Conservation (phyloP, 2,888 invertebrate species). For the Drosophila lutescens region DNA sequence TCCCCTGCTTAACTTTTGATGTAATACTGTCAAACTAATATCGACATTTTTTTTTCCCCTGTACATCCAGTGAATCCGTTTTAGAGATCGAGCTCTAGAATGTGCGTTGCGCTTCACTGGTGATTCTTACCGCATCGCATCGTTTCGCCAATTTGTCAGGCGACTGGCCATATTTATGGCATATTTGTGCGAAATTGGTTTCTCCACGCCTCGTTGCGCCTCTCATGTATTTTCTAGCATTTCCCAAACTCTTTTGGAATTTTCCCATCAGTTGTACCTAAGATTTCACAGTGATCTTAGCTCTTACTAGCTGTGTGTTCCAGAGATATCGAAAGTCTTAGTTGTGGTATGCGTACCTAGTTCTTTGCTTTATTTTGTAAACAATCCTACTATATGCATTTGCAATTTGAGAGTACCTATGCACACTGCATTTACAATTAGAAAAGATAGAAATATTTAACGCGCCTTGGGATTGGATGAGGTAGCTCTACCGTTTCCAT, state of each 20-base stretch:
- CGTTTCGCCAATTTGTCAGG: conserved; percentile 48
- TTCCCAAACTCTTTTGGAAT: conserved; percentile 5
- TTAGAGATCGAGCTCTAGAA: neutral
- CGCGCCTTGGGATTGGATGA: neutral
- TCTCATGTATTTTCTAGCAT: conserved; percentile 23
- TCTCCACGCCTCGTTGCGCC: conserved; percentile 65
- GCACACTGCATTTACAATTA: neutral
- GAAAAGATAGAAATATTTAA: neutral
- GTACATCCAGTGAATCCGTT: neutral
- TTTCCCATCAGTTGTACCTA: conserved; percentile 47
- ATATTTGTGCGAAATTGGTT: conserved; percentile 59
- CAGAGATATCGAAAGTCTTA: neutral
- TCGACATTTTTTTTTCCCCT: neutral
- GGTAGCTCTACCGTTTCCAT: conserved; percentile 21
- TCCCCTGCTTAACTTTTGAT: too few species aligned
- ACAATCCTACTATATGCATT: neutral
- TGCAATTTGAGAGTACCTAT: neutral
- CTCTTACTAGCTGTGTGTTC: neutral
- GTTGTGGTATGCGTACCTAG: too few species aligned
- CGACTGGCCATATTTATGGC: conserved; percentile 61
- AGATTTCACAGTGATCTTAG: conserved; percentile 41
- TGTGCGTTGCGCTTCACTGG: conserved; percentile 63
- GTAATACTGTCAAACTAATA: too few species aligned
- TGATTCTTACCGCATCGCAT: conserved; percentile 27
- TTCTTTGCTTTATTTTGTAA: neutral